Evolutionary conservation across 2,888 invertebrate genomes (phyloP), one percentile per base, ranked within the genome.

Genomic region (Yponomeuta cagnagella): DNA sequence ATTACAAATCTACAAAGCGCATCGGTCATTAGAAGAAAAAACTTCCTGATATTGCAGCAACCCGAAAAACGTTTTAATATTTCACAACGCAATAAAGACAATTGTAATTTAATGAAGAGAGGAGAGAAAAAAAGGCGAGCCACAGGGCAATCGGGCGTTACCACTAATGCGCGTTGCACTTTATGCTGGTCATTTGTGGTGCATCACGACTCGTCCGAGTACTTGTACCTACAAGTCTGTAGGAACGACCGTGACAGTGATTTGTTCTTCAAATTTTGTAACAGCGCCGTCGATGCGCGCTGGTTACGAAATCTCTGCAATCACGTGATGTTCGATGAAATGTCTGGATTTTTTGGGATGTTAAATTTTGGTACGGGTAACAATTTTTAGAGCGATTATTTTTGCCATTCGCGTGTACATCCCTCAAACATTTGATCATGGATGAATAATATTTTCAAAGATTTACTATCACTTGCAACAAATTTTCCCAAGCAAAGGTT

Each of bases 101-200:
- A 87, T 85, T 82, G 85, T 82, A 77, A 69, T 72, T 71, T 71
- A 69, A 72, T 72, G 71, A 71, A 69, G 68, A 80, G 80, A 77
- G 77, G 78, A 79, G 73, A 73, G 68, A 71, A 80, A 58, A 58
- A 58, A 58, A 58, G 52, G 12, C 8, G 52, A 15, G 52, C 52
- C 12, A 80, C 82, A 80, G 83, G 81, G 79, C 79, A 80, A 74
- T 75, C 75, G 81, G 78, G 77, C 84, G 86, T 86, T 86, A 86
- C 81, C 52, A 82, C 80, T 88, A 88, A 88, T 87, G 87, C 76
- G 77, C 76, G 75, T 76, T 81, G 84, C 85, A 82, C 85, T 85
- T 82, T 82, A 79, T 72, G 73, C 74, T 81, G 81, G 86, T 86
- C 85, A 82, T 84, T 84, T 82, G 81, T 76, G 78, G 82, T 80